phyloP scores from a whole-genome alignment of 1,140 invertebrate genomes.

The Pogonomyrmex barbatus region DNA sequence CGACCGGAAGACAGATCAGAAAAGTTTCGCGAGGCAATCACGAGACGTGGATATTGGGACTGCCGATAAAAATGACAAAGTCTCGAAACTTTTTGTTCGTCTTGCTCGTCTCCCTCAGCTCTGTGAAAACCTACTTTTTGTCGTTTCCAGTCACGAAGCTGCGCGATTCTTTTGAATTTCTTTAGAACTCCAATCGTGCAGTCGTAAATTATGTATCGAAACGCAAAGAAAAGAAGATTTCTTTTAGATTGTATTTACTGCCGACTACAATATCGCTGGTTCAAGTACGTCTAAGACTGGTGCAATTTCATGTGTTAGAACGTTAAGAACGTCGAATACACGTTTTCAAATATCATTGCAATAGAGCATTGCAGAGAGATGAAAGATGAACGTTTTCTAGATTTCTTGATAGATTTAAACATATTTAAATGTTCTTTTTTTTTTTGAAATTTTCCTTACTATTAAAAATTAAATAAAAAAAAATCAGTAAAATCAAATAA shows the following conservation, averaged over 20 bases:
- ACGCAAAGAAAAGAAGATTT: slow-evolving; percentile 40
- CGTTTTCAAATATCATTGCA: slow-evolving; percentile 1
- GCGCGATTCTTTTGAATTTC: slow-evolving; percentile 60
- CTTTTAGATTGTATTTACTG: slow-evolving; percentile 38
- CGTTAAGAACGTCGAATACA: not conserved
- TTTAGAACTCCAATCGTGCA: slow-evolving; percentile 57
- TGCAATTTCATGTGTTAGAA: slow-evolving; percentile 21
- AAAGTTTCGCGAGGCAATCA: slow-evolving; percentile 83
- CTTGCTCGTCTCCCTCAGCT: not conserved
- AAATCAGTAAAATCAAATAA: not conserved
- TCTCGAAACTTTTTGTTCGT: slow-evolving; percentile 78
- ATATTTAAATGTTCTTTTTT: not conserved
- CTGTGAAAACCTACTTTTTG: slow-evolving; percentile 75
- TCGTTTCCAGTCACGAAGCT: slow-evolving; percentile 61
- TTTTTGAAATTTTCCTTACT: not conserved
- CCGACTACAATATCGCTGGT: not conserved
- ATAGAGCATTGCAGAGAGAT: not conserved
- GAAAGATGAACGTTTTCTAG: not conserved
- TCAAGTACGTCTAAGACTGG: slow-evolving; percentile 9
- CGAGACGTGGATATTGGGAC: slow-evolving; percentile 79
- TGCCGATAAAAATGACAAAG: slow-evolving; percentile 85
- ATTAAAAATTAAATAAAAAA: not conserved
- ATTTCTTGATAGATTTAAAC: not conserved
- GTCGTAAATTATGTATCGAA: slow-evolving; percentile 62
- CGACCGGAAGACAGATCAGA: slow-evolving; percentile 81